phyloP scores from a whole-genome alignment of 2,113 vertebrate genomes.

The Nothobranchius kuhntae region DNA sequence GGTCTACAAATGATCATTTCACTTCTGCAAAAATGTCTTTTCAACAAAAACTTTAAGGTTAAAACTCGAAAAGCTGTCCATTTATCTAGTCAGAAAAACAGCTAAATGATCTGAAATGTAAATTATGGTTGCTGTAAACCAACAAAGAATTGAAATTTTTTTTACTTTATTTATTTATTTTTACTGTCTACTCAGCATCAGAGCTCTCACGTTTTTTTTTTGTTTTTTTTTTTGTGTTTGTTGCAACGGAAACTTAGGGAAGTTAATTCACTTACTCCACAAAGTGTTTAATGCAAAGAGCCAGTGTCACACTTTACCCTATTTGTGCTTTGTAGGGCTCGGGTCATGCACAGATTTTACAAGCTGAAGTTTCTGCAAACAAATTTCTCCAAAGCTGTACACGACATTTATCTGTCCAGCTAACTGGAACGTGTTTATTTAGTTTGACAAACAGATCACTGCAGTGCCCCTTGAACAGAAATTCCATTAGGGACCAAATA shows the following conservation, averaged over 20 bases:
- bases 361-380: constrained; percentile 1
- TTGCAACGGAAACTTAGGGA: constrained; percentile 27
- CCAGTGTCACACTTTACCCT: constrained; percentile 33
- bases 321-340: constrained; percentile 8
- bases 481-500: background rate
- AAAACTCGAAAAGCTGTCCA: background rate
- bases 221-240: constrained; percentile 17
- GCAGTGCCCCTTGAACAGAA: background rate
- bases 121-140: background rate
- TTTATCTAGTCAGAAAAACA: background rate
- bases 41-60: background rate
- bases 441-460: background rate
- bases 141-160: too few species aligned
- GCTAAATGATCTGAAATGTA: background rate
- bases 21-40: constrained; percentile 47
- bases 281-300: constrained; percentile 20
- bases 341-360: background rate
- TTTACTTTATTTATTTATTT: background rate
- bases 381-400: constrained; percentile 2
- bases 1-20: constrained; percentile 38
- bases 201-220: too few species aligned
- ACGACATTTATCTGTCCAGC: background rate
- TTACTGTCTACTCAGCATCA: background rate
- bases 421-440: background rate
- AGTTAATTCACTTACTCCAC: constrained; percentile 62